Evolutionary conservation across 2,113 vertebrate genomes (phyloP).

Genomic region (Emydura subglobosa): DNA sequence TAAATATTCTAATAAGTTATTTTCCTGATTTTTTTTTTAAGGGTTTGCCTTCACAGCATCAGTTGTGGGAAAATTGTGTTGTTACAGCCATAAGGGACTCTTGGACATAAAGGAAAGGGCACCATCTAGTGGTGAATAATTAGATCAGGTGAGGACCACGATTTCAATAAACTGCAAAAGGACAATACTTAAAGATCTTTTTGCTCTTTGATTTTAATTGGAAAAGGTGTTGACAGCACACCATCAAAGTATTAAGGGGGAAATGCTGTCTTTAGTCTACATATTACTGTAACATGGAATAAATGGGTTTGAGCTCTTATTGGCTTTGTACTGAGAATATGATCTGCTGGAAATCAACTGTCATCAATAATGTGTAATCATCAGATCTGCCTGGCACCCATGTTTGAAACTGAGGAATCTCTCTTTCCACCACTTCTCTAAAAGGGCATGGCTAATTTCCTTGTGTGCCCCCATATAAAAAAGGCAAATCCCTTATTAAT

Average conservation of each 20-base stretch:
- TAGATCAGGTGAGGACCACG: rapidly evolving
- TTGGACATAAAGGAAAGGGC: neutral
- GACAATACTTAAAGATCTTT: too few species aligned
- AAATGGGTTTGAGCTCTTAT: neutral
- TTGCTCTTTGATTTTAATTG: neutral
- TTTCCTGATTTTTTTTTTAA: neutral
- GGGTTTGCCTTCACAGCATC: neutral
- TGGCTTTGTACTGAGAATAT: neutral
- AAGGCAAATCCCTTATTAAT: neutral
- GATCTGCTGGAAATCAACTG: neutral
- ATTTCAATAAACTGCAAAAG: neutral
- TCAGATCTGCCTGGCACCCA: neutral
- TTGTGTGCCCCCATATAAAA: neutral
- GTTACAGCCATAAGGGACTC: neutral
- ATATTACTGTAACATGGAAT: neutral
- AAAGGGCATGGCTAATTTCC: neutral
- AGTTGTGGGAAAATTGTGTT: neutral
- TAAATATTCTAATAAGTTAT: neutral
- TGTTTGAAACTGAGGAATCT: neutral
- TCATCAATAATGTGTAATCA: neutral
- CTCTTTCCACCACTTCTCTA: neutral
- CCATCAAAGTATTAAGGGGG: neutral
- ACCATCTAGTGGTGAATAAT: constrained; percentile 55
- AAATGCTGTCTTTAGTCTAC: neutral
- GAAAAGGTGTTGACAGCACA: neutral